Percentiles rank a stretch among this genome's conserved stretches.
phyloP scores from a whole-genome alignment of 2,888 invertebrate genomes.

The Cylindroiulus punctatus region DNA sequence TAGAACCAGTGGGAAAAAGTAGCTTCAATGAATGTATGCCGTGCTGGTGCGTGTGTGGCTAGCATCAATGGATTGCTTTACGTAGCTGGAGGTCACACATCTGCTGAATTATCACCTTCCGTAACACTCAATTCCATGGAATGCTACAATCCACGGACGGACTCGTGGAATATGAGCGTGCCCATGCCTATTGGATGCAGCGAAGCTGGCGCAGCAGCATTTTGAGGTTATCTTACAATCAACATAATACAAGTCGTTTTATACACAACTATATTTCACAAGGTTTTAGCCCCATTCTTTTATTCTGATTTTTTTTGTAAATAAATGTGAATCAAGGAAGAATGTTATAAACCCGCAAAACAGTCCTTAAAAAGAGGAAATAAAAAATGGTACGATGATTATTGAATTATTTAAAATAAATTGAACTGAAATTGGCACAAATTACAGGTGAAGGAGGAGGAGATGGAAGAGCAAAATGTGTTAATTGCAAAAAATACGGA shows the following conservation, averaged over 20 bases:
- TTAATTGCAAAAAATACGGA: too few relatives aligned
- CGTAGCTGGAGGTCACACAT: conserved; percentile 77
- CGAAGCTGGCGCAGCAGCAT: conserved; percentile 86
- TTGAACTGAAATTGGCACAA: background rate
- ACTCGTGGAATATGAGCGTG: conserved; percentile 81
- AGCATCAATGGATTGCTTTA: conserved; percentile 82
- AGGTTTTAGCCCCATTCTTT: background rate
- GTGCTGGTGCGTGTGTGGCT: conserved; percentile 86
- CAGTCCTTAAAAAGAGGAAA: conserved; percentile 29
- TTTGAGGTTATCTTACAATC: conserved; percentile 64
- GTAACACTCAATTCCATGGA: conserved; percentile 81
- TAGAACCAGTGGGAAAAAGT: conserved; percentile 80
- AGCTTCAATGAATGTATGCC: conserved; percentile 76
- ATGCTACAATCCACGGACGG: conserved; percentile 81
- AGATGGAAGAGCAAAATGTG: background rate
- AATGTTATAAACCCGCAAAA: conserved; percentile 12
- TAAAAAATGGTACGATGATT: conserved; percentile 15
- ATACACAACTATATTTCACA: background rate
- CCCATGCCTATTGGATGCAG: conserved; percentile 84
- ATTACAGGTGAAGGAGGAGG: background rate
- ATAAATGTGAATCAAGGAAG: conserved; percentile 37
- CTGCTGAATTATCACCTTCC: conserved; percentile 62
- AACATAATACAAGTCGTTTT: background rate
- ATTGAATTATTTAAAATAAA: background rate
- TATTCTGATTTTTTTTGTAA: conserved; percentile 7